phyloP scores from a whole-genome alignment of 2,797 vertebrate species.

The Takifugu rubripes region DNA sequence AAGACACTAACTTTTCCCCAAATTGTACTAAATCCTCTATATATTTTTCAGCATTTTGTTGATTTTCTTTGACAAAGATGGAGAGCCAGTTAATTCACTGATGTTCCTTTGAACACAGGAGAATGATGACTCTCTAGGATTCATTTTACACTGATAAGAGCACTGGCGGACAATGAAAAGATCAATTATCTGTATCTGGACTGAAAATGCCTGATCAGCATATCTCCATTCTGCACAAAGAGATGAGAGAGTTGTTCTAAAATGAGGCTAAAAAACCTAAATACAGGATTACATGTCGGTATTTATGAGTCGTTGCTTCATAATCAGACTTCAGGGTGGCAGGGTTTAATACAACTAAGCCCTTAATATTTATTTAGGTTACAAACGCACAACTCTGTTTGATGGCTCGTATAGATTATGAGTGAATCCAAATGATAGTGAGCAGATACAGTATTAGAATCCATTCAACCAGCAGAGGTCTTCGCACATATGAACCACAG shows the following conservation, averaged over 20 bases:
- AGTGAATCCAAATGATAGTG: slow-evolving; percentile 13
- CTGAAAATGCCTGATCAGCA: too few relatives aligned
- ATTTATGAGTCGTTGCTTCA: slow-evolving; percentile 19
- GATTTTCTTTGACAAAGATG: too few relatives aligned
- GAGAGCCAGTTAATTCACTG: too few relatives aligned
- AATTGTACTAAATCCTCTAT: too few relatives aligned
- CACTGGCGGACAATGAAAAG: too few relatives aligned
- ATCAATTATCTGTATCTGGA: too few relatives aligned
- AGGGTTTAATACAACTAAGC: slow-evolving; percentile 21
- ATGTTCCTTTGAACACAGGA: too few relatives aligned
- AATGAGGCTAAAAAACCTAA: not conserved
- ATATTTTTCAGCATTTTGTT: too few relatives aligned
- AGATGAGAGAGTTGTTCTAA: too few relatives aligned
- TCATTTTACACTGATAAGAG: too few relatives aligned
- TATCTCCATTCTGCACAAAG: too few relatives aligned
- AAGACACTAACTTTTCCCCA: not conserved
- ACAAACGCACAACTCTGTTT: slow-evolving; percentile 24
- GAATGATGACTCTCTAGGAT: too few relatives aligned
- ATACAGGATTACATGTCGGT: slow-evolving; percentile 30
- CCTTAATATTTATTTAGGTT: slow-evolving; percentile 27
- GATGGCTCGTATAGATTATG: slow-evolving; percentile 32
- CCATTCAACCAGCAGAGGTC: not conserved
- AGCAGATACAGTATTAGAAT: slow-evolving; percentile 14
- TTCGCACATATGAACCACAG: slow-evolving; percentile 7
- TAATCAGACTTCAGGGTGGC: slow-evolving; percentile 28